Evolutionary conservation across 2,888 invertebrate species (phyloP), one percentile per base, ranked within the genome.

Genomic region (Sminthurides aquaticus): DNA sequence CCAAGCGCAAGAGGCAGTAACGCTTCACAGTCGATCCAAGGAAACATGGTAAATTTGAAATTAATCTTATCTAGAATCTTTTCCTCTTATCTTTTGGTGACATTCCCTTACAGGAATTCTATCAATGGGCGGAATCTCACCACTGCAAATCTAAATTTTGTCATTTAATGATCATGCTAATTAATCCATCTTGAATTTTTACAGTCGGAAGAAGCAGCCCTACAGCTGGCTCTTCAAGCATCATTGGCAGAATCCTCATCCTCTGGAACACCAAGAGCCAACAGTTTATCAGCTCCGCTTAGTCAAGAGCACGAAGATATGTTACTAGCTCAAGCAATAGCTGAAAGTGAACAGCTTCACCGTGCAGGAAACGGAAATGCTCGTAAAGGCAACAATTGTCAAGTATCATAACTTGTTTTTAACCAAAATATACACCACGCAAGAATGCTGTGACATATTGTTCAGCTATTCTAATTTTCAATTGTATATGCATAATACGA

Each of bases 121-220:
- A 43, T 18, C 43, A 18, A 43, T n/a, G 43, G 8, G 18, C 26
- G 2, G 3, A 22, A 26, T 26, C 25, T 26, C 3, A 57, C 24
- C 11, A 11, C 18, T 26, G 5, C 25, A 57, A 25, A 27, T n/a
- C 18, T 1, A 49, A n/a, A 54, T 18, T 28, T 49, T 61, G n/a
- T 26, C 29, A 55, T 15, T 25, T 18, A 20, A 49, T 59, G n/a
- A n/a, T n/a, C n/a, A n/a, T n/a, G n/a, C n/a, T 52, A 52, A 52
- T 20, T 57, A 29, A 24, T 62, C 49, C 57, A 26, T 62, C 59
- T 18, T 54, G n/a, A 20, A 55, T 43, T 62, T 60, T 74, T 73
- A 57, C 70, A 80, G 87, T 87, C 86, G 71, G 95, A 95, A 81
- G 95, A 96, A 77, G 95, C 94, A 79, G 94, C 92, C 0, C 79